Evolutionary conservation across 2,113 vertebrate species (phyloP), one percentile per base, ranked within the genome.

Genomic region (Tamias sibiricus): DNA sequence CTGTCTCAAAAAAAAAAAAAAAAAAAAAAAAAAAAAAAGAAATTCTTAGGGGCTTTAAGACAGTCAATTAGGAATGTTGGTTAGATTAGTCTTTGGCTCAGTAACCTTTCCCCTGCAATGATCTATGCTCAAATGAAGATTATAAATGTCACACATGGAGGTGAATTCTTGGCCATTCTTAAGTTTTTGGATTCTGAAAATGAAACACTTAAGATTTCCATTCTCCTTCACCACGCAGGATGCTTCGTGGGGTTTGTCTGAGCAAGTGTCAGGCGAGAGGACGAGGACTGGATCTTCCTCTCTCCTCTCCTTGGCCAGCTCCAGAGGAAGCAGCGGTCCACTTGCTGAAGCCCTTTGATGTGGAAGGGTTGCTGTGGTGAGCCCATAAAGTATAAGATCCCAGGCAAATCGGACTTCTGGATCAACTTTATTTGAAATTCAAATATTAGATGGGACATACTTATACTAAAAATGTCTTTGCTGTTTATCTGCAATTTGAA

Each of bases 101-200:
- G 74, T 71, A 52, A 68, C 57, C 12, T 13, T 59, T 4, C 14
- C 52, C 30, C 17, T 7, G 40, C 26, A 42, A 22, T 79, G 75
- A 64, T 42, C 37, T 54, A 20, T 30, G 9, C 14, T 40, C 40
- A n/a, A 28, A 11, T 37, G 66, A 85, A n/a, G 68, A 71, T 0
- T 37, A 32, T 4, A 59, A 42, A 88, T 26, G 2, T 42, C 86
- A 94, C 16, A 35, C 7, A 14, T 37, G 44, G 12, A 66, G n/a
- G 24, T 62, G 40, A 52, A 77, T 68, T 92, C n/a, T 62, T 72
- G 68, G 42, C 77, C 28, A 66, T 42, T 77, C 57, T 59, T 69
- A 62, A 91, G 68, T 42, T 84, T 90, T 90, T 59, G 20, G 19
- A 95, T 98, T 97, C 93, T 96, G 93, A 77, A 92, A 88, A 96